Percentiles rank a stretch among this genome's conserved stretches.
phyloP scores from a whole-genome alignment of 2,113 vertebrate species.

The Mirounga angustirostris region DNA sequence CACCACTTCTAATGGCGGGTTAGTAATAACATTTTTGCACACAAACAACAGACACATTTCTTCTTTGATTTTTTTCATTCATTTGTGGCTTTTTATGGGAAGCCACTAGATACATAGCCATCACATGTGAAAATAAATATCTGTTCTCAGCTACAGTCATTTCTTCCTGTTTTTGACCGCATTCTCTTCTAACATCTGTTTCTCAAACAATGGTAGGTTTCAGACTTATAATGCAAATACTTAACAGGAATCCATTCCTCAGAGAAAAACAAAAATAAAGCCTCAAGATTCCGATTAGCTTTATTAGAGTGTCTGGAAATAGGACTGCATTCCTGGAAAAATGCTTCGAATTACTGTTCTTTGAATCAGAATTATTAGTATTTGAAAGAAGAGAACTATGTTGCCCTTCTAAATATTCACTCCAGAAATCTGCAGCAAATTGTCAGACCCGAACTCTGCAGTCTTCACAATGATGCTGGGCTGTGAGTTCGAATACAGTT shows the following conservation, averaged over 20 bases:
- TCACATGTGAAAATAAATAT: slow-evolving; percentile 67
- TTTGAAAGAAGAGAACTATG: not conserved
- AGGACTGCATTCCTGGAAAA: slow-evolving; percentile 42
- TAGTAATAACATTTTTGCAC: slow-evolving; percentile 41
- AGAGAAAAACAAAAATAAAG: slow-evolving; percentile 66
- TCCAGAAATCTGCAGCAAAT: not conserved
- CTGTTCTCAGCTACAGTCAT: slow-evolving; percentile 28
- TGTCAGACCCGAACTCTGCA: not conserved
- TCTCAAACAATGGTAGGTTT: slow-evolving; percentile 60
- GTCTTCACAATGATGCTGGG: not conserved
- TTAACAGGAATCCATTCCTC: slow-evolving; percentile 52
- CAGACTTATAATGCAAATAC: slow-evolving; percentile 51
- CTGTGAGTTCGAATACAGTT: not conserved
- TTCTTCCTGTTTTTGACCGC: slow-evolving; percentile 57
- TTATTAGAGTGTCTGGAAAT: slow-evolving; percentile 58
- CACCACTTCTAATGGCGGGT: not conserved
- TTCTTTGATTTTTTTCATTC: slow-evolving; percentile 44
- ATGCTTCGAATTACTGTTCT: not conserved
- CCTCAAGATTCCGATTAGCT: slow-evolving; percentile 56
- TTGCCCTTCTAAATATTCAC: not conserved
- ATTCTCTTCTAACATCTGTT: slow-evolving; percentile 62
- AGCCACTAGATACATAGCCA: not conserved
- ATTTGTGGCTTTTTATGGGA: slow-evolving; percentile 8
- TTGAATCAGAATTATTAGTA: slow-evolving; percentile 32
- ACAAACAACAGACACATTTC: slow-evolving; percentile 27